Evolutionary conservation across 2,113 vertebrate genomes (phyloP).

Genomic region (Phaetusa simplex): DNA sequence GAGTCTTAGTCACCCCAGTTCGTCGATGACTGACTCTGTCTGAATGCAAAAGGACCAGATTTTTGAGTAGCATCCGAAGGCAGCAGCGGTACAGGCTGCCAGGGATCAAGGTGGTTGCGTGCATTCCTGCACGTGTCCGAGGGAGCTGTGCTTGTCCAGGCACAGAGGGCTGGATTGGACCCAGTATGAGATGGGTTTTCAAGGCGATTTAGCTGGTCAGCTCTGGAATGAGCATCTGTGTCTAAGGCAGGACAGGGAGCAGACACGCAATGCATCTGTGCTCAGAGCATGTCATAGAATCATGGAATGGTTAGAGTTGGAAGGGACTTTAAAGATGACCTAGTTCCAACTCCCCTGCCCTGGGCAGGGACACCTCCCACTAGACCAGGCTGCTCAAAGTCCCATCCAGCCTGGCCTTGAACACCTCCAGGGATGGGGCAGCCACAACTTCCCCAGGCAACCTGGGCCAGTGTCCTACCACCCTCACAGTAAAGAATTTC

Average conservation of each 20-base stretch:
- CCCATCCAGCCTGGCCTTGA: background rate
- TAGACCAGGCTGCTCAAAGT: background rate
- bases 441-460: background rate
- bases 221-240: background rate
- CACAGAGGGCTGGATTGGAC: background rate
- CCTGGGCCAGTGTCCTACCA: background rate
- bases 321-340: background rate
- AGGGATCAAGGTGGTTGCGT: background rate
- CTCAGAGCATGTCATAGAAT: background rate
- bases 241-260: background rate
- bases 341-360: background rate
- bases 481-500: background rate
- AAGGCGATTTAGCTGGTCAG: background rate
- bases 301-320: background rate
- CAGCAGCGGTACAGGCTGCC: accelerated
- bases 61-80: background rate
- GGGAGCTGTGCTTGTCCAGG: background rate
- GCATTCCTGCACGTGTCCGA: background rate
- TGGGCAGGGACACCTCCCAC: background rate
- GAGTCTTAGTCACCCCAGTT: background rate
- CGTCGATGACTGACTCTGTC: background rate
- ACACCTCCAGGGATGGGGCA: background rate
- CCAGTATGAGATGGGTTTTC: background rate
- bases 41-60: constrained; percentile 32
- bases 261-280: accelerated